A percentile compares a stretch with the other conserved stretches of the same genome.
phyloP scores from a whole-genome alignment of 2,888 invertebrate genomes.

The Geophilus truncorum region DNA sequence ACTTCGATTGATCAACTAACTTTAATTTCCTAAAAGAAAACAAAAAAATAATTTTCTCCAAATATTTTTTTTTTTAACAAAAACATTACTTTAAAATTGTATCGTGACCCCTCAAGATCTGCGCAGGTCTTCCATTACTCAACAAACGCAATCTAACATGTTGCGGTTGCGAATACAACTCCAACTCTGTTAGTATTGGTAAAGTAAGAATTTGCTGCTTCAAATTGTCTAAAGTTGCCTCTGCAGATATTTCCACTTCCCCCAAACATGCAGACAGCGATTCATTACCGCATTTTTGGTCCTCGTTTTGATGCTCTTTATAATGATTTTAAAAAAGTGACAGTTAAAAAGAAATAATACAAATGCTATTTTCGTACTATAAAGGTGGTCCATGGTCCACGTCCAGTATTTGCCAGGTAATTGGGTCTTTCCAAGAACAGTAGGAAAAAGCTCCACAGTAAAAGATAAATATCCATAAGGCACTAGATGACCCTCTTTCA shows the following conservation, averaged over 20 bases:
- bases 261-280: constrained; percentile 40
- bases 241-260: constrained; percentile 45
- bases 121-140: neutral
- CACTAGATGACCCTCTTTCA: neutral
- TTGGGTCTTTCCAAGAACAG: neutral
- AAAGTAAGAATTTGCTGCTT: constrained; percentile 43
- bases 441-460: neutral
- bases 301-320: constrained; percentile 9
- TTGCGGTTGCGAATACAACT: neutral
- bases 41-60: neutral
- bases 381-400: neutral
- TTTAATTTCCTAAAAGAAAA: constrained; percentile 44
- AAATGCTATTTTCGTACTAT: neutral
- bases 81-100: neutral
- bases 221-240: constrained; percentile 44
- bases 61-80: neutral
- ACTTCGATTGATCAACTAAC: constrained; percentile 41
- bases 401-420: neutral
- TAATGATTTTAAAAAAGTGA: too few relatives aligned
- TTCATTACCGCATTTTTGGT: constrained; percentile 34
- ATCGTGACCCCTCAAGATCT: neutral
- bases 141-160: neutral
- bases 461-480: neutral
- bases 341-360: neutral
- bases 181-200: constrained; percentile 29